Conservation (phyloP, 2,113 vertebrate genomes). For the Nestor notabilis region DNA sequence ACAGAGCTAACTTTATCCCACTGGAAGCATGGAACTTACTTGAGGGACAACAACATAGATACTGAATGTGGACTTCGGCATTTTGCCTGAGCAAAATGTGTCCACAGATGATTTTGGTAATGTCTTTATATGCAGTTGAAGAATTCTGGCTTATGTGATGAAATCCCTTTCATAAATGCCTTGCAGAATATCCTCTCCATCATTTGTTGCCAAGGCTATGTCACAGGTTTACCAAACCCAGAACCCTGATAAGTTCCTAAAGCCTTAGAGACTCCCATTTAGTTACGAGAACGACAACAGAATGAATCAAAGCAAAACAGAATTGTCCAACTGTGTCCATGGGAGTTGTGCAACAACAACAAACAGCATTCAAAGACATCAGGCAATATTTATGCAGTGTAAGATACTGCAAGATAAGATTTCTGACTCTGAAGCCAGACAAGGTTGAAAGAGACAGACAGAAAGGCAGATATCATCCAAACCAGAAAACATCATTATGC, state of each 20-base stretch:
- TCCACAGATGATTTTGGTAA: neutral
- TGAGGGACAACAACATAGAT: neutral
- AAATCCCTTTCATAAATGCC: neutral
- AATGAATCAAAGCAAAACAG: neutral
- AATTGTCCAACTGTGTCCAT: neutral
- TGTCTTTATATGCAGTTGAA: neutral
- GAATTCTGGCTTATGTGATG: neutral
- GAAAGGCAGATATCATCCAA: neutral
- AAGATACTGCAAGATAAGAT: neutral
- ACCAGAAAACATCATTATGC: neutral
- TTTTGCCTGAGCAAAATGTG: neutral
- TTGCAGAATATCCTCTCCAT: neutral
- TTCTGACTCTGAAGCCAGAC: neutral
- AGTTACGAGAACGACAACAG: neutral
- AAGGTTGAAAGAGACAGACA: neutral
- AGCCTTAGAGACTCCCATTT: neutral
- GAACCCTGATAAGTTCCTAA: neutral
- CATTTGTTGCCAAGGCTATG: neutral
- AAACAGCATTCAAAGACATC: neutral
- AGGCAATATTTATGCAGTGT: neutral
- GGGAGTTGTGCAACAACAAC: neutral
- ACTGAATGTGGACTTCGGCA: fast-evolving
- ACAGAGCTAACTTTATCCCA: neutral
- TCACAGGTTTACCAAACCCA: neutral
- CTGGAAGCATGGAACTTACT: neutral